Evolutionary conservation across 1,140 invertebrate genomes (phyloP), one percentile per base, ranked within the genome.

Genomic region (Pentalonia nigronervosa): DNA sequence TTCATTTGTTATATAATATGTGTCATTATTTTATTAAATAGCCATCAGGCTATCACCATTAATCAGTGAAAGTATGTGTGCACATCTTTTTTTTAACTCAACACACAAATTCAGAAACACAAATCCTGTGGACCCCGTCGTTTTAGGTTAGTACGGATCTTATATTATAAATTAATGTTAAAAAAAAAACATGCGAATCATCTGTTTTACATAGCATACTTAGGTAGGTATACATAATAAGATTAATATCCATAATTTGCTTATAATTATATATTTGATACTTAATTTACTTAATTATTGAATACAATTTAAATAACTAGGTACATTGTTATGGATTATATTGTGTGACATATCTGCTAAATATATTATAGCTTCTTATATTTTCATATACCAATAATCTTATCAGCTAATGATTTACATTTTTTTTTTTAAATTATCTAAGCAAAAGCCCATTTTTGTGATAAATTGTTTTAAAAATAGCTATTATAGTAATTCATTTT

Each of bases 51-150:
- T 90, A 90, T 90, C 53, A 60, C 53, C 89, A 90, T 60, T 60
- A 48, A 90, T 90, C 89, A 90, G 89, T 90, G 89, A 90, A 90
- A 90, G 48, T 41, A 34, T 90, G 89, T 60, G 89, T 90, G 89
- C 89, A 90, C 89, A 90, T 90, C 41, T 90, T 90, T 90, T 53
- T 90, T 90, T 60, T 56, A 60, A 60, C 34, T 60, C 89, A 90
- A 90, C 89, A 90, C 89, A 90, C 53, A 90, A 90, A 90, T 56
- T 90, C 89, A 90, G 89, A 90, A 90, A 90, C 89, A 90, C 89
- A 90, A 90, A 60, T 60, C 53, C 89, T 90, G 89, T 90, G 89
- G 89, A 90, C 53, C 88, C 89, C 89, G 89, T 60, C 89, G 60
- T 90, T 90, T 90, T 90, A 90, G 89, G 89, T 90, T 90, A 90